These are phyloP conservation scores for Antidorcas marsupialis DNA, from an alignment of 2,113 vertebrate genomes.

Conservation along the genomic window DNA sequence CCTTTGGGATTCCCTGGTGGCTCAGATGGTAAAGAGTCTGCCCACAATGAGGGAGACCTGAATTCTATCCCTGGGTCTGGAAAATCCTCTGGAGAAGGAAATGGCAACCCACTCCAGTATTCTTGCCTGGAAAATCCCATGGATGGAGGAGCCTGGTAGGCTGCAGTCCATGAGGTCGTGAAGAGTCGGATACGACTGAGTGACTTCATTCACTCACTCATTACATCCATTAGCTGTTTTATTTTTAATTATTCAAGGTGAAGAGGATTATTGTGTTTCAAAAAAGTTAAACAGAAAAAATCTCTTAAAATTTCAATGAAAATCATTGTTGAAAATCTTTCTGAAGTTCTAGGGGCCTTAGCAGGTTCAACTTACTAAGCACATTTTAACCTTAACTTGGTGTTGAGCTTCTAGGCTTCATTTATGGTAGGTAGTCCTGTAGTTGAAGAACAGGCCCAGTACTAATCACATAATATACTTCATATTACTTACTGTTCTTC, in stretches of 20 bases:
- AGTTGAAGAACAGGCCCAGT: background rate
- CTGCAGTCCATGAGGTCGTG: background rate
- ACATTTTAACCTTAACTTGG: background rate
- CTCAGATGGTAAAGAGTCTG: background rate
- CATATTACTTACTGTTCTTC: background rate
- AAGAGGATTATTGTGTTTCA: background rate
- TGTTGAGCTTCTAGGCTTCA: background rate
- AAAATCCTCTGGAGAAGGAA: background rate
- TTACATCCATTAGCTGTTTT: background rate
- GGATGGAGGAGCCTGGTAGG: background rate
- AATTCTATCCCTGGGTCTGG: background rate
- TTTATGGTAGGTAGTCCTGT: background rate
- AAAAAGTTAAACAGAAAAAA: background rate
- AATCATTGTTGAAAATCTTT: background rate
- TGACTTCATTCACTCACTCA: background rate
- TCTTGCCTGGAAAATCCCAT: background rate
- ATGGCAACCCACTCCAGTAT: background rate
- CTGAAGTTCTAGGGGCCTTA: background rate
- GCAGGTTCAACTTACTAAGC: background rate
- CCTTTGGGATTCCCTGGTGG: background rate
- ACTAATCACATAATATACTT: background rate
- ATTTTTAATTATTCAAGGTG: background rate
- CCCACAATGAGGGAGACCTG: accelerated
- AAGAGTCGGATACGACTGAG: accelerated
- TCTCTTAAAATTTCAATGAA: background rate